Evolutionary conservation across 2,113 vertebrate genomes (phyloP).

Genomic region (Cyphomyrus plagiostoma): DNA sequence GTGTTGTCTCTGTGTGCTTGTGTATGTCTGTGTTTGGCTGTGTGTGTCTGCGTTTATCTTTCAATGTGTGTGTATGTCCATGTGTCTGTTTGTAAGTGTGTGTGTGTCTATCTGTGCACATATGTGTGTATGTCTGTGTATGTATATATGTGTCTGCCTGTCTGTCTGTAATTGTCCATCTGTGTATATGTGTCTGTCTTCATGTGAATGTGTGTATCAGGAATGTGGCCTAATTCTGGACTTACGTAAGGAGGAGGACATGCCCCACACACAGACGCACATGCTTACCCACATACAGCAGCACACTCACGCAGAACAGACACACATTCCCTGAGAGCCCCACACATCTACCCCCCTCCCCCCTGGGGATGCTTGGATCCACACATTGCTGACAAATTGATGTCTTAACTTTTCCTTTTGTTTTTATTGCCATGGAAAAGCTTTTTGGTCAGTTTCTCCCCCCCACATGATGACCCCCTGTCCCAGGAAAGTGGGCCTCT

Average conservation of each 20-base stretch:
- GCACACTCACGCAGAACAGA: neutral
- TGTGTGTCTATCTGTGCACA: neutral
- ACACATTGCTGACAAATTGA: conserved; percentile 20
- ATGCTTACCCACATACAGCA: no score
- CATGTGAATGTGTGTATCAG: no score
- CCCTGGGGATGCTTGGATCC: neutral
- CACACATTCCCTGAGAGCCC: conserved; percentile 14
- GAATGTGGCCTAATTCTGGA: no score
- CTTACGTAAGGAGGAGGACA: no score
- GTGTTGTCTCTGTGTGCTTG: no score
- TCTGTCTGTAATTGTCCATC: no score
- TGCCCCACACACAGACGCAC: no score
- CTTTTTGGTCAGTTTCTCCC: conserved; percentile 10
- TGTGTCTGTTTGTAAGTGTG: neutral
- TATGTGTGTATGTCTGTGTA: neutral
- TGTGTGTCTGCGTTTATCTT: neutral
- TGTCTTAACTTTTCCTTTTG: neutral
- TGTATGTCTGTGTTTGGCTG: no score
- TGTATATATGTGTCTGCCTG: neutral
- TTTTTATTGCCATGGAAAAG: neutral
- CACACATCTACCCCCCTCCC: neutral
- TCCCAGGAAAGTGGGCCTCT: neutral
- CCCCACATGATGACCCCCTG: neutral
- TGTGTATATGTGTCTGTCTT: no score
- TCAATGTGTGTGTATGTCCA: no score